Evolutionary conservation across 2,888 invertebrate species (phyloP).

Genomic region (Orthosia incerta): DNA sequence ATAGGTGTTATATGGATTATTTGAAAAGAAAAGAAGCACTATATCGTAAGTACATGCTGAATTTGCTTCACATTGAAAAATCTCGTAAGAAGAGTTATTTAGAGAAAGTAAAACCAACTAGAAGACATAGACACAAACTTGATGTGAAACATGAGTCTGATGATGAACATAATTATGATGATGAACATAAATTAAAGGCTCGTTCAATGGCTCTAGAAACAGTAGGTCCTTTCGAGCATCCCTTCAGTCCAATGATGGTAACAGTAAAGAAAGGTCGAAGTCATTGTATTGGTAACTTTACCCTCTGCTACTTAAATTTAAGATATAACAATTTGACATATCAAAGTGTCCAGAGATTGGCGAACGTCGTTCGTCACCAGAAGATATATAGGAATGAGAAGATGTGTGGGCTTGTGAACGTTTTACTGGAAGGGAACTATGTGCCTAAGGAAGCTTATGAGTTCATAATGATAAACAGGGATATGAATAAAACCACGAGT

Average conservation of each 20-base stretch:
- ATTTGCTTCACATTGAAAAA: conserved; percentile 54
- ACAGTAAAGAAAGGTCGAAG: conserved; percentile 59
- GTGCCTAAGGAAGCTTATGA: conserved; percentile 72
- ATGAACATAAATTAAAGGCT: conserved; percentile 63
- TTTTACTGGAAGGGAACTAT: conserved; percentile 78
- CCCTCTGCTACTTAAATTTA: conserved; percentile 78
- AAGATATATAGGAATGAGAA: conserved; percentile 55
- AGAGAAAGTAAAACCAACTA: conserved; percentile 51
- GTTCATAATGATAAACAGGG: conserved; percentile 62
- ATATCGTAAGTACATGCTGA: conserved; percentile 54
- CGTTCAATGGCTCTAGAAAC: conserved; percentile 67
- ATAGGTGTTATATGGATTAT: conserved; percentile 63
- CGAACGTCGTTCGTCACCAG: conserved; percentile 73
- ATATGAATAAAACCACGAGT: conserved; percentile 52
- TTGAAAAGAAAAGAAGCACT: conserved; percentile 55
- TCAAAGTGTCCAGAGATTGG: conserved; percentile 70
- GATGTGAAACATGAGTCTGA: conserved; percentile 33
- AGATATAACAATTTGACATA: conserved; percentile 77
- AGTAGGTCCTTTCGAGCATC: conserved; percentile 72
- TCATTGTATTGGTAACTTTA: conserved; percentile 75
- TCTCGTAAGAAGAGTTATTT: conserved; percentile 44
- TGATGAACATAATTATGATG: conserved; percentile 55
- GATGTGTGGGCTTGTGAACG: conserved; percentile 72
- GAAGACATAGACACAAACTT: conserved; percentile 46
- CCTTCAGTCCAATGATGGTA: conserved; percentile 64